Percentiles rank a stretch among this genome's conserved stretches.
phyloP scores from a whole-genome alignment of 2,888 invertebrate species.

The Metacarcinus magister region DNA sequence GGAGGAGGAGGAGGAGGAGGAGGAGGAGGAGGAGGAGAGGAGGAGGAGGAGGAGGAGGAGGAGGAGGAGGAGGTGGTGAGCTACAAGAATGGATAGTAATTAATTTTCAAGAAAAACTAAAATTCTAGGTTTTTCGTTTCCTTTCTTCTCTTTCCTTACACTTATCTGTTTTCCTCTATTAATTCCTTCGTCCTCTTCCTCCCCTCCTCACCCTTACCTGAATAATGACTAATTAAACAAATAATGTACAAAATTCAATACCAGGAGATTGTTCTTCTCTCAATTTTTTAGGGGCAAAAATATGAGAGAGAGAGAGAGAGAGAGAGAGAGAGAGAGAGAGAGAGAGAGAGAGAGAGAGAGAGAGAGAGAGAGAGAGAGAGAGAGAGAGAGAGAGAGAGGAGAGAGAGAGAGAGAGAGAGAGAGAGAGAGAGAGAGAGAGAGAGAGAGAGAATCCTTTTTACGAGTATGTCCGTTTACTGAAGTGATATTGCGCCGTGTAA shows the following conservation, averaged over 20 bases:
- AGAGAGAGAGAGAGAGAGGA: too few species aligned
- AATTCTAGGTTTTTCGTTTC: background rate
- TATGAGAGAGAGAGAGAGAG: too few species aligned
- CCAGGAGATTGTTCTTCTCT: background rate
- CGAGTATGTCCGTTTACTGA: background rate
- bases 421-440: constrained; percentile 20
- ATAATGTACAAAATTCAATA: background rate
- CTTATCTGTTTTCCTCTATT: background rate
- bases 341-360: too few species aligned
- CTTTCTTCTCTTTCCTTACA: background rate
- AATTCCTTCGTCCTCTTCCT: too few species aligned
- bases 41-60: background rate
- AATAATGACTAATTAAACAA: constrained; percentile 11
- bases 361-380: too few species aligned
- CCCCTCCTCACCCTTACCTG: background rate
- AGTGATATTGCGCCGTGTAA: background rate
- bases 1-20: background rate
- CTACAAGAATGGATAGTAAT: background rate
- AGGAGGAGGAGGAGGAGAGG: background rate
- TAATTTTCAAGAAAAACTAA: background rate
- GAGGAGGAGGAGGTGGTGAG: background rate
- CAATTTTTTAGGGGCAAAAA: background rate
- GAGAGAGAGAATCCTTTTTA: background rate
- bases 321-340: too few species aligned
- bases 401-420: too few species aligned